These are phyloP conservation scores for Hyppa rectilinea DNA, from an alignment of 2,888 invertebrate genomes.

Conservation along the genomic window DNA sequence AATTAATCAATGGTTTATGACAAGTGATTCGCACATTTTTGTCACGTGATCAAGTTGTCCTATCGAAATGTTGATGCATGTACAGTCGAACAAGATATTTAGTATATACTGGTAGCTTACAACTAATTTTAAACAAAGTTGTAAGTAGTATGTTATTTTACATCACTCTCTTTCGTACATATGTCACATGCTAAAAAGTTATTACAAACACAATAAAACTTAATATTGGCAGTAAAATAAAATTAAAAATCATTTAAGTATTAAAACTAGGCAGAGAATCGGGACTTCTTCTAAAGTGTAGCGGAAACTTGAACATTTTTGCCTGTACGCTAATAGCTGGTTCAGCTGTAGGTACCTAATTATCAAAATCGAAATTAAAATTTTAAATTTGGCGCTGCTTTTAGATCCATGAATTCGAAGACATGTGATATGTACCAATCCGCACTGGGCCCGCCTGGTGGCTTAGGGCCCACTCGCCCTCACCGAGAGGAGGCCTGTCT, in stretches of 20 bases:
- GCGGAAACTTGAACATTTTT: no score
- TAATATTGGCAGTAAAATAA: not conserved
- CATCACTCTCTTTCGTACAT: no score
- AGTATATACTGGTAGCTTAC: not conserved
- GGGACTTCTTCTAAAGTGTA: no score
- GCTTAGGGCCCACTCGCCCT: no score
- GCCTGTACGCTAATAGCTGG: not conserved
- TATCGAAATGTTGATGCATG: not conserved
- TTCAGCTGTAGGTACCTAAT: not conserved
- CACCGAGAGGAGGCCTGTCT: no score
- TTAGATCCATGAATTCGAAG: no score
- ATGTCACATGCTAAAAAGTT: not conserved
- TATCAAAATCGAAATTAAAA: not conserved
- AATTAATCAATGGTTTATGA: conserved; percentile 21
- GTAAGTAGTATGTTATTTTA: not conserved
- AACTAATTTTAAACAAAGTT: not conserved
- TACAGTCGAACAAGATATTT: not conserved
- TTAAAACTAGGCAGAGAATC: no score
- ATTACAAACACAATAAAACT: not conserved
- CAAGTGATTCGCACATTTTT: conserved; percentile 10
- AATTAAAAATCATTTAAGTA: no score
- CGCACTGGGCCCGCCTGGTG: no score
- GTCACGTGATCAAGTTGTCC: not conserved
- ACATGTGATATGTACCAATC: no score
- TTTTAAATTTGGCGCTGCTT: no score